A percentile compares a stretch with the other conserved stretches of the same genome.
These are phyloP conservation scores for Takifugu bimaculatus DNA, from an alignment of 2,113 vertebrate genomes.

Conservation along the genomic window DNA sequence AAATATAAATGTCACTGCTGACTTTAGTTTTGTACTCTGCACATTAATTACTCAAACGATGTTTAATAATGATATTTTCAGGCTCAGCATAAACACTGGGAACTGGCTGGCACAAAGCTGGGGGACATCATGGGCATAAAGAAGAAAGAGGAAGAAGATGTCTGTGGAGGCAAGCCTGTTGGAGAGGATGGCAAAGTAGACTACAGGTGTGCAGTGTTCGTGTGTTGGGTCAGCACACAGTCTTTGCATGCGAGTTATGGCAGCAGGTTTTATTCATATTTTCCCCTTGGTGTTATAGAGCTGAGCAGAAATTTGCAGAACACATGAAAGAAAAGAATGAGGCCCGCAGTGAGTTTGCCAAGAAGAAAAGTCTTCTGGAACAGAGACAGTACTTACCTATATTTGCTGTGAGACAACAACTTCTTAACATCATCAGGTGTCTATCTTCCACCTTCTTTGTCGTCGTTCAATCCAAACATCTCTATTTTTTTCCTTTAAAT, in stretches of 20 bases:
- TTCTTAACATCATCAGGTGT: conserved; percentile 95
- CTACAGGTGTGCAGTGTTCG: conserved; percentile 78
- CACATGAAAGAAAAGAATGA: conserved; percentile 95
- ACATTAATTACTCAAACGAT: background rate
- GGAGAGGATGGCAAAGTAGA: conserved; percentile 94
- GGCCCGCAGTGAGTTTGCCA: conserved; percentile 95
- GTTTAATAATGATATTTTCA: conserved; percentile 53
- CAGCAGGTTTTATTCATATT: background rate
- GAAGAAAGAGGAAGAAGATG: conserved; percentile 83
- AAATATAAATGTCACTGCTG: too few relatives aligned
- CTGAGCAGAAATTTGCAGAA: conserved; percentile 97
- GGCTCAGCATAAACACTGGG: conserved; percentile 99
- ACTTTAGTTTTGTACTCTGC: background rate
- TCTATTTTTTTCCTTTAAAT: background rate
- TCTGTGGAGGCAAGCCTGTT: conserved; percentile 69
- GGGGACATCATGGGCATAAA: conserved; percentile 98
- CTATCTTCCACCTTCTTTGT: background rate
- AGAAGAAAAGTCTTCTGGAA: conserved; percentile 91
- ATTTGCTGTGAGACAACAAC: conserved; percentile 93
- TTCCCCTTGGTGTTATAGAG: conserved; percentile 65
- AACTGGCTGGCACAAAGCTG: conserved; percentile 95
- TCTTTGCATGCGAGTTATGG: too few relatives aligned
- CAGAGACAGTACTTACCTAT: conserved; percentile 97
- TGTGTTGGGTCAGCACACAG: too few relatives aligned
- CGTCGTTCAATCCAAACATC: background rate